Conservation (phyloP, 2,797 vertebrate species). For the Spheniscus humboldti region DNA sequence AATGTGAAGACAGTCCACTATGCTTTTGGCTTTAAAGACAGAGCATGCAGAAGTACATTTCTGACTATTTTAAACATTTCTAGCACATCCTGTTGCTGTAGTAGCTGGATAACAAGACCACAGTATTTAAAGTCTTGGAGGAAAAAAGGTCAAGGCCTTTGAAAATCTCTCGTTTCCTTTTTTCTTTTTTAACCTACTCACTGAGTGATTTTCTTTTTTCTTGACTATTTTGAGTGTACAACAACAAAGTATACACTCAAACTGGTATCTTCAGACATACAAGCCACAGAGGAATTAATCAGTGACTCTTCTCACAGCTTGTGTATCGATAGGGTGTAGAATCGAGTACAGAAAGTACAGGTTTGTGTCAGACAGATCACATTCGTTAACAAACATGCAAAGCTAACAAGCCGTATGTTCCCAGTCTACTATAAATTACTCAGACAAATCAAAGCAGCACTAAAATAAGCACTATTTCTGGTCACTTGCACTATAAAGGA, state of each 20-base stretch:
- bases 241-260: background rate
- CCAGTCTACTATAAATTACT: slow-evolving; percentile 17
- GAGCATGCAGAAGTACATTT: background rate
- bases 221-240: background rate
- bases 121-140: background rate
- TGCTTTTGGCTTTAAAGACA: background rate
- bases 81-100: background rate
- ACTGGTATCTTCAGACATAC: background rate
- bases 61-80: slow-evolving; percentile 4
- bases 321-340: background rate
- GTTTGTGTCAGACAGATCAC: background rate
- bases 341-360: background rate
- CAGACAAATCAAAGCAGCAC: slow-evolving; percentile 4
- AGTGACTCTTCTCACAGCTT: background rate
- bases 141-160: background rate
- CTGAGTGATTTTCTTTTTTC: background rate
- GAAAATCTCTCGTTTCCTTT: background rate
- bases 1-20: background rate
- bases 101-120: background rate
- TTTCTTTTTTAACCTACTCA: background rate
- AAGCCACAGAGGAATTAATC: background rate
- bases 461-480: slow-evolving; percentile 35
- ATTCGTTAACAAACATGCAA: background rate
- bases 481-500: slow-evolving; percentile 19
- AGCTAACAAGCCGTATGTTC: background rate